A percentile compares a stretch with the other conserved stretches of the same genome.
Evolutionary conservation across 2,113 vertebrate genomes (phyloP).

Genomic region (Spea multiplicata): DNA sequence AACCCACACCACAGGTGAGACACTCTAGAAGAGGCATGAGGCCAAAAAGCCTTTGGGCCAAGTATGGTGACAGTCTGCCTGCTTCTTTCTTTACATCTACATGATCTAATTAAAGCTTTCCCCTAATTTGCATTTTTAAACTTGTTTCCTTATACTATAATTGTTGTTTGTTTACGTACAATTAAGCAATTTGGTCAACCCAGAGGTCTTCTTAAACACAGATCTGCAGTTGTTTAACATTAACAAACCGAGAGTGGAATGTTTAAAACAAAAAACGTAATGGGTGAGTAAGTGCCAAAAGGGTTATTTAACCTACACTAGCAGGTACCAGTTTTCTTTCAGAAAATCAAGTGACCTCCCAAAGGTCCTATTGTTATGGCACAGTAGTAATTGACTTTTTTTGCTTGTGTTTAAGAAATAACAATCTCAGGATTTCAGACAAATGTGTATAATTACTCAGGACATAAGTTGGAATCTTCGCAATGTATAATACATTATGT

Average conservation of each 20-base stretch:
- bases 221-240: background rate
- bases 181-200: background rate
- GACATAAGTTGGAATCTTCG: too few species aligned
- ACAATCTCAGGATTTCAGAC: background rate
- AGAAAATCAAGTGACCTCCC: background rate
- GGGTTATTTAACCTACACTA: background rate
- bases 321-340: background rate
- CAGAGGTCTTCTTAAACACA: background rate
- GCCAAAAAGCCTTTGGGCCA: slow-evolving; percentile 6
- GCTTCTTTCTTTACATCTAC: background rate
- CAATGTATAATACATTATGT: too few species aligned
- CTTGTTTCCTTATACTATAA: slow-evolving; percentile 30
- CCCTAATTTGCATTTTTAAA: slow-evolving; percentile 10
- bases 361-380: background rate
- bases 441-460: background rate
- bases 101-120: background rate
- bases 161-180: slow-evolving; percentile 26
- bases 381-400: background rate
- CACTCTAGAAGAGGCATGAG: background rate
- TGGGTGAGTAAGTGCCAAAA: background rate
- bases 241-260: slow-evolving; percentile 4
- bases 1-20: slow-evolving; percentile 7
- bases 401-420: background rate
- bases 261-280: background rate
- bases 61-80: slow-evolving; percentile 26